Evolutionary conservation across 2,113 vertebrate species (phyloP), one percentile per base, ranked within the genome.

Genomic region (Corythoichthys intestinalis): DNA sequence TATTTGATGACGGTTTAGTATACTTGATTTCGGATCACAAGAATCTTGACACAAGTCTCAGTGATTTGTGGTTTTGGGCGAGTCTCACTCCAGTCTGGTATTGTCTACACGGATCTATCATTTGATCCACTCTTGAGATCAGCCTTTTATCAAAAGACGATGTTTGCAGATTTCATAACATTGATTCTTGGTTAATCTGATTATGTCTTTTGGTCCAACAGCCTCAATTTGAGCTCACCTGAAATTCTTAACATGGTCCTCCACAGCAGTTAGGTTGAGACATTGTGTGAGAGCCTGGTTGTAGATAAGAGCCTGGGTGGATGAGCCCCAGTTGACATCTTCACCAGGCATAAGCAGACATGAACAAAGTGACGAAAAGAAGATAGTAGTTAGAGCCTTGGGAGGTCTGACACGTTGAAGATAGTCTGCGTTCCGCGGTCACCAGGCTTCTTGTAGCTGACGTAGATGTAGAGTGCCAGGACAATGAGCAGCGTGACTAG

Each of bases 301-400:
- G 70, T 98, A 98, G 61, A 96, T 98, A 90, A 98, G 86, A 60
- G 97, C 97, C 90, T 99, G 97, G 2, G 96, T 99, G 47, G 97
- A 99, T 0, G 97, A 99, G 8, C 97, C 97, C 97, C 97, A 99
- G 88, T 99, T 99, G 71, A 99, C 97, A 89, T 99, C 97, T 98
- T 73, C 15, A 70, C 15, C 41, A 76, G 59, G 65, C 2, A 69
- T n/a, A n/a, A 13, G 56, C 1, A 50, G 15, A 57, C 66, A 38
- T 34, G 8, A 37, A 6, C 15, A 10, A 1, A 39, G 34, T 13
- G 17, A 39, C 0, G 34, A 3, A 46, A 34, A 10, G 14, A 52
- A 10, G 13, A 34, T n/a, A n/a, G 15, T 3, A 6, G n/a, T 47
- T 5, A 47, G 41, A 20, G 9, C 9, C 3, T 12, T 10, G 11